Evolutionary conservation across 2,888 invertebrate species (phyloP), one percentile per base, ranked within the genome.

Genomic region (Leptinotarsa haldemani): DNA sequence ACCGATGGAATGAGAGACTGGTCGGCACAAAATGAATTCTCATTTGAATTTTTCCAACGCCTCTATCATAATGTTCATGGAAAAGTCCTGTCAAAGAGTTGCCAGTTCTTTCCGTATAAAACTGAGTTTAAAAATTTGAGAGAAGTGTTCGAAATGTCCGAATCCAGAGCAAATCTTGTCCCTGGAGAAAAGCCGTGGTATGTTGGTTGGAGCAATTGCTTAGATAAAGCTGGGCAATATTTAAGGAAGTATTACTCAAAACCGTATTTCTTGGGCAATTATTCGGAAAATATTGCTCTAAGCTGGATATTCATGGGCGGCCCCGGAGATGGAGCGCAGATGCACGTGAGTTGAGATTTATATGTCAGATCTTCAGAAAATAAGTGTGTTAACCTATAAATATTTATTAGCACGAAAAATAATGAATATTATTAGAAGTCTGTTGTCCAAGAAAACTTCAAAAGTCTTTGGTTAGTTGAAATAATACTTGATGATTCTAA

Each of bases 281-380:
- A 92, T 0, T 94, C 98, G 0, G 97, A 98, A 86, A 95, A 94
- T 82, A 95, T 96, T 83, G 94, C 94, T 76, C 92, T 95, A 0
- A 97, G 97, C 87, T 98, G 98, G 98, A 94, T 98, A 81, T 98
- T 98, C 86, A 98, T 98, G 94, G 98, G 98, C 1, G 96, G 95
- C 47, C 94, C 96, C 0, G 98, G 98, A 0, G 92, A 95, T 83
- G 98, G 98, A 0, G 98, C 98, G 0, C 95, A 97, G 82, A 94
- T 98, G 94, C 98, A 98, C 87, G 97, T 97, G 86, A 91, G 92
- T 88, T 30, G 12, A 64, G 61, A 53, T 40, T 58, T 61, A 58
- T 61, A 58, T 22, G 47, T n/a, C 53, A 69, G 18, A 68, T 15
- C n/a, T 46, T 16, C 22, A 13, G 20, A 20, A 47, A 30, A 30